Base-by-base conservation (phyloP, 2,888 invertebrate genomes). In the Hermodice carunculata region DNA sequence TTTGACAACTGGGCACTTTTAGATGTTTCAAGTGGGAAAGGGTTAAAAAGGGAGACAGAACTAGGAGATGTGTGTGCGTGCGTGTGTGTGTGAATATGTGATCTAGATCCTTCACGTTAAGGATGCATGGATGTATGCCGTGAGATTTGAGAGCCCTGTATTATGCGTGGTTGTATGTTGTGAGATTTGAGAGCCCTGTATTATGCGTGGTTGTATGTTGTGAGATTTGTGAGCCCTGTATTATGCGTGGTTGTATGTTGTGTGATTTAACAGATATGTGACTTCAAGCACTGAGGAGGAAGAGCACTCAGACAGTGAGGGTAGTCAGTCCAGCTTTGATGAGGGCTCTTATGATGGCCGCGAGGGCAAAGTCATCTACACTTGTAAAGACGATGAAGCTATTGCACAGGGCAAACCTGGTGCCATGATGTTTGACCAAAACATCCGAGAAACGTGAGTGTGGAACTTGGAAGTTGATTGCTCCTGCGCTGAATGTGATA, bases 271-370 rank as follows among this genome's bases (percentile, higher is more conserved):
- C 46, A 57, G 57, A 32, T 46, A 40, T 60, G 60, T 60, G 11
- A 60, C 42, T 43, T 26, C 51, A 22, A 60, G 60, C 42, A 31
- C 37, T 17, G 66, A 52, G 24, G 66, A 66, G 37, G 58, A 44
- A 14, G 40, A 34, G 14, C 43, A 62, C 43, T 52, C 53, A 0
- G 64, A 58, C 6, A 53, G 57, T 4, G 69, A 57, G 14, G 51
- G 61, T 46, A 28, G 49, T 22, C 63, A 68, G 2, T 58, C 52
- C 51, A 85, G 86, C 75, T 84, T 78, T 65, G 86, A 86, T 54
- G 87, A 87, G 74, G 87, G 86, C 3, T 86, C 85, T 5, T 88
- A 88, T 72, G 87, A 87, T 64, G 80, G 85, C 42, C 76, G 82
- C n/a, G 76, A 79, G 49, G 85, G 85, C n/a, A 77, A 79, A 70